Conservation (phyloP, 2,888 invertebrate species). For the Diabrotica balteata region DNA sequence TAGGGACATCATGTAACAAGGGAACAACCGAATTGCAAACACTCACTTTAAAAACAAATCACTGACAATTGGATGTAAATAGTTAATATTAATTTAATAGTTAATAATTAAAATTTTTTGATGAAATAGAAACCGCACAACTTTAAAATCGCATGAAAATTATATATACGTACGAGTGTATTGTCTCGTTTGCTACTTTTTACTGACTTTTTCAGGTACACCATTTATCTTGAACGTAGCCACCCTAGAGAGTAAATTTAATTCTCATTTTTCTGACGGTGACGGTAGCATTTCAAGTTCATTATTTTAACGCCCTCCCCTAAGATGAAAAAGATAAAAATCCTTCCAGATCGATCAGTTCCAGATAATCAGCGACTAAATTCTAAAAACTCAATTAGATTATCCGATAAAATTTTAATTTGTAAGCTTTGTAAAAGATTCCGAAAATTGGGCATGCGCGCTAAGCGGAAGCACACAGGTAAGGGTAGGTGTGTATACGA, state of each 20-base stretch:
- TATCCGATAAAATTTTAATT: constrained; percentile 35
- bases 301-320: background rate
- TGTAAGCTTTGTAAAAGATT: constrained; percentile 25
- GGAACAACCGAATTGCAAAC: no score
- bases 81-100: no score
- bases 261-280: background rate
- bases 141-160: no score
- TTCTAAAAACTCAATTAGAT: constrained; percentile 31
- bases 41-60: no score
- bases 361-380: constrained; percentile 22
- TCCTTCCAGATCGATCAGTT: constrained; percentile 24
- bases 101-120: no score
- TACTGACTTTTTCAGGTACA: no score
- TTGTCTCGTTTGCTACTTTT: no score
- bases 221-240: no score
- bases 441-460: constrained; percentile 18
- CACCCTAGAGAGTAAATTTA: background rate
- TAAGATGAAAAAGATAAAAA: background rate
- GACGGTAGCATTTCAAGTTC: constrained; percentile 2
- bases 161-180: no score
- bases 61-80: no score
- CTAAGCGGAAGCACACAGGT: constrained; percentile 22
- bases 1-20: no score
- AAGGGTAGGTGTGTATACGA: constrained; percentile 30
- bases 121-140: no score